Base-by-base conservation (phyloP, 2,888 invertebrate species). In the Uloborus plumipes region DNA sequence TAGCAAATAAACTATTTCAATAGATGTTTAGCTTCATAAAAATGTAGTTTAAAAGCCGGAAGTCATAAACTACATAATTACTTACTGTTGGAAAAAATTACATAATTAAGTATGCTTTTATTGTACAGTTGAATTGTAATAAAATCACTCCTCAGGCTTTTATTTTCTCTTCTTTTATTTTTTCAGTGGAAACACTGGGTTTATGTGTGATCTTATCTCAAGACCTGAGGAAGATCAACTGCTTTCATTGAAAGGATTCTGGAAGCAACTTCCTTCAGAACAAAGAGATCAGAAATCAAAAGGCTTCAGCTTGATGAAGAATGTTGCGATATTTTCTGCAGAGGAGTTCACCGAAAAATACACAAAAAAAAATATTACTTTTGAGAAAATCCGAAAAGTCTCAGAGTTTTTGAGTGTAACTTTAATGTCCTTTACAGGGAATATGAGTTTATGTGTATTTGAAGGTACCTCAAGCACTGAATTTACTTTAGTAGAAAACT, bases 121-220 rank as follows among this genome's bases (percentile, higher is more conserved):
- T 39, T 39, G 9, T 39, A 7, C 9, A 39, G 9, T 9, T 7
- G 11, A 39, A 13, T 58, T 7, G 4, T 2, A 1, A 18, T 58
- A 0, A 20, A 20, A 9, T 14, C 20, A 6, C 4, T 58, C 39
- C 3, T 31, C 4, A 31, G 7, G 31, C n/a, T n/a, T 31, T 31
- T 31, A 31, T 4, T 31, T 31, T 31, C 15, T 65, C 47, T 53
- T 11, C 61, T 72, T 65, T n/a, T n/a, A n/a, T n/a, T 20, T 67
- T 81, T 76, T 2, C 53, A 82, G 82, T 82, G 82, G 82, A 82
- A 82, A 67, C 82, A 82, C 51, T 82, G 82, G 82, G 82, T 82
- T 22, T 82, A 82, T 59, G 82, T 82, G 59, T 82, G 71, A 82
- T 58, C 59, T 61, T n/a, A 53, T 50, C 14, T 13, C 4, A 51